Conservation (phyloP, 2,888 invertebrate genomes). For the Allophyes oxyacanthae region DNA sequence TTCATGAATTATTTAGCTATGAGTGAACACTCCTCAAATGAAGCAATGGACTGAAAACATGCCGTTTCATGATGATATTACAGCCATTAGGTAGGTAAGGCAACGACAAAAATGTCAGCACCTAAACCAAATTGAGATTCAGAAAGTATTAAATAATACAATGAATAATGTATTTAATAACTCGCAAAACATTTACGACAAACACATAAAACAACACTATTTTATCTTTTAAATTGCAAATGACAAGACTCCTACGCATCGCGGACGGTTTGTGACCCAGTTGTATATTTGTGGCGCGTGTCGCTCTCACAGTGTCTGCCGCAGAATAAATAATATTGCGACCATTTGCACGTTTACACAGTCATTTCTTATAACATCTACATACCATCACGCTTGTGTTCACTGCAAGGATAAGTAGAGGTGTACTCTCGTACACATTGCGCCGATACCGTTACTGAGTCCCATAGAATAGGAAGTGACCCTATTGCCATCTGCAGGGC, state of each 20-base stretch:
- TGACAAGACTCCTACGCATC: conserved; percentile 62
- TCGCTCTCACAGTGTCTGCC: conserved; percentile 26
- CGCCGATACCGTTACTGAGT: no score
- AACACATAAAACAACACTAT: conserved; percentile 32
- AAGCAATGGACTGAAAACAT: conserved; percentile 4
- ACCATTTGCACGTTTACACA: conserved; percentile 26
- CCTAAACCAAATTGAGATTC: not conserved
- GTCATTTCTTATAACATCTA: conserved; percentile 3
- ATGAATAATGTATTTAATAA: conserved; percentile 32
- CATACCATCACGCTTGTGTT: no score
- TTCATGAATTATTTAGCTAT: no score
- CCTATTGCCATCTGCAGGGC: no score
- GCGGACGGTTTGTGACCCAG: conserved; percentile 64
- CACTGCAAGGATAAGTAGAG: no score
- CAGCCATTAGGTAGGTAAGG: no score
- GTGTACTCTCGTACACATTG: no score
- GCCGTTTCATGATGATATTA: not conserved
- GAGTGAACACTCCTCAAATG: no score
- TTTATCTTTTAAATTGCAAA: conserved; percentile 51
- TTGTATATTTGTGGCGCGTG: conserved; percentile 56
- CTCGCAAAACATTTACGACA: conserved; percentile 38
- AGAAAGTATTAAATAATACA: conserved; percentile 10
- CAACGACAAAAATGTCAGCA: not conserved
- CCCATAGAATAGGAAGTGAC: no score
- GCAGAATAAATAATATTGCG: conserved; percentile 36